These are phyloP conservation scores for Macropus fuliginosus DNA, from an alignment of 2,797 vertebrate genomes.

Conservation along the genomic window DNA sequence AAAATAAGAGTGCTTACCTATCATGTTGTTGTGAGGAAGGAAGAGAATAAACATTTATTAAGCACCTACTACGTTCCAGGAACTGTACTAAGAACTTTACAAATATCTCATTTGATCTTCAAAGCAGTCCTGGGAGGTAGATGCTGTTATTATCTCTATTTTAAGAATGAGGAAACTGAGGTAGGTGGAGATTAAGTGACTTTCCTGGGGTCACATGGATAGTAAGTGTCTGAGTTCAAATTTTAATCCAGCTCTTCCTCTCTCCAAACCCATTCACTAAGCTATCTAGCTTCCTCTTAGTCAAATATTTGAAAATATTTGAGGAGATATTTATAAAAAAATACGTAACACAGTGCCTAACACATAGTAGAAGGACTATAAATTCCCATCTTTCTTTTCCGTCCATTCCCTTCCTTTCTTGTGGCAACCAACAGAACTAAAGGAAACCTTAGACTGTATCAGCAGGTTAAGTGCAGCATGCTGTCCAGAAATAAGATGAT, in stretches of 20 bases:
- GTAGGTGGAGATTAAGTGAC: neutral
- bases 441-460: neutral
- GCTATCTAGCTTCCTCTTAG: neutral
- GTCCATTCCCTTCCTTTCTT: neutral
- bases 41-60: neutral
- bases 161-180: neutral
- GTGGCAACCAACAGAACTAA: neutral
- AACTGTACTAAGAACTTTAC: neutral
- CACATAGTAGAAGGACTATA: neutral
- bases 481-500: neutral
- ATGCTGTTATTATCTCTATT: neutral
- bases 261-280: neutral
- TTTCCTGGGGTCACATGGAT: neutral
- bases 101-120: neutral
- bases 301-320: neutral
- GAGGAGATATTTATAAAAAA: neutral
- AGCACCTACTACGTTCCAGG: neutral
- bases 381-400: neutral
- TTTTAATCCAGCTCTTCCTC: neutral
- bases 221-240: neutral
- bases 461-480: neutral
- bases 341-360: neutral
- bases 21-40: neutral
- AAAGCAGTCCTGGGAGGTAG: neutral
- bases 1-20: neutral